Evolutionary conservation across 1,140 invertebrate species (phyloP), one percentile per base, ranked within the genome.

Genomic region (Heliconius himera): DNA sequence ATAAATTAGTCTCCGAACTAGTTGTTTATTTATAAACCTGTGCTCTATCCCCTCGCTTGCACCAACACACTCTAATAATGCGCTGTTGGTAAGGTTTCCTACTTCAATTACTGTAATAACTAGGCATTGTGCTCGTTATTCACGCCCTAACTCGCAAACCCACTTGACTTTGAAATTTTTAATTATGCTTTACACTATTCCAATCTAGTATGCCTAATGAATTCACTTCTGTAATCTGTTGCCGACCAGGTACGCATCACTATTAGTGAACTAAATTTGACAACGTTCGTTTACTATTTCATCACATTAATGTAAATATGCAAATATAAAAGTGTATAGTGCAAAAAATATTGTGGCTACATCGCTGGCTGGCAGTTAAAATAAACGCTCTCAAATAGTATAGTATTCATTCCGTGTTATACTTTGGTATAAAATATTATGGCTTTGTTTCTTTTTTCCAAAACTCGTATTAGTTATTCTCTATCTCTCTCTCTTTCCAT

Each of bases 101-200:
- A 87, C 85, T 89, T 86, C 85, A 87, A 86, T 89, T 88, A 88
- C 82, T 82, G 83, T 85, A 88, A 88, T 86, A 87, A 88, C 85
- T 85, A 82, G 77, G 84, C 84, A 86, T 85, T 85, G 84, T 86
- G 81, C 79, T 82, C 70, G 79, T 79, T 84, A 82, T 83, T 83
- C 81, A 80, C 83, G 85, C 84, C 80, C 78, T 81, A 78, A 80
- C 85, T 84, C 81, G 81, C 82, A 78, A 82, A 85, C 83, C 54
- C 76, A 84, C 80, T 88, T 81, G 80, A 85, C 86, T 89, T 87
- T 87, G 75, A 84, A 83, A 84, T 84, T 84, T 81, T 88, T 82
- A 82, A 84, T 81, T 83, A 77, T 79, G 74, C 79, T 84, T 83
- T 83, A 76, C 76, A 29, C 76, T 78, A 76, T 81, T 78, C 73